phyloP scores from a whole-genome alignment of 2,797 vertebrate species.

The Acropternis orthonyx region DNA sequence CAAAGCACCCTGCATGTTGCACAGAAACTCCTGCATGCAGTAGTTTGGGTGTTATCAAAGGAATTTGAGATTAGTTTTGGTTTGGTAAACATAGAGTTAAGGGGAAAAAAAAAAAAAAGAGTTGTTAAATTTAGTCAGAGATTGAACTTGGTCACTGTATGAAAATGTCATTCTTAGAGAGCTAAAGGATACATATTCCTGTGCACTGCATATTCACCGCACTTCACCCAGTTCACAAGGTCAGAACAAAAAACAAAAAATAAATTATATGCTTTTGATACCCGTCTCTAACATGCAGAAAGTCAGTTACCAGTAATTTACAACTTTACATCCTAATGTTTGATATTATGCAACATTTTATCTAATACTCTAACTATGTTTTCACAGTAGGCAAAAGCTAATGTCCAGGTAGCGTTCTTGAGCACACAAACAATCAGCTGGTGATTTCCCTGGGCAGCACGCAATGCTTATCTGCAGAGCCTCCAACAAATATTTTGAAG shows the following conservation, averaged over 20 bases:
- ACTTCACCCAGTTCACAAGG: slow-evolving; percentile 17
- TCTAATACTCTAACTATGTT: background rate
- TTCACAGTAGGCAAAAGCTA: background rate
- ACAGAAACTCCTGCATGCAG: background rate
- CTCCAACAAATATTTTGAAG: background rate
- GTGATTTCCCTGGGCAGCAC: background rate
- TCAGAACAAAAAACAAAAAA: background rate
- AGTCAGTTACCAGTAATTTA: background rate
- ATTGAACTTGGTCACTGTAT: background rate
- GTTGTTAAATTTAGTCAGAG: background rate
- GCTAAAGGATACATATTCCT: background rate
- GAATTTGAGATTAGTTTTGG: background rate
- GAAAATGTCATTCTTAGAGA: background rate
- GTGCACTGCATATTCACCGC: background rate
- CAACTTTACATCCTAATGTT: background rate
- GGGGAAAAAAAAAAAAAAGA: background rate
- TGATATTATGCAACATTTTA: background rate
- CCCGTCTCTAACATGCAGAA: background rate
- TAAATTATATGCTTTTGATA: background rate
- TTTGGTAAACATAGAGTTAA: background rate
- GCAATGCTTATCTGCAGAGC: background rate
- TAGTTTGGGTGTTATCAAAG: background rate
- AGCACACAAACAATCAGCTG: background rate
- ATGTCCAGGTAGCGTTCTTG: background rate
- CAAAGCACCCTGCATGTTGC: background rate